Conservation (phyloP, 2,797 vertebrate species). For the Tadarida brasiliensis region DNA sequence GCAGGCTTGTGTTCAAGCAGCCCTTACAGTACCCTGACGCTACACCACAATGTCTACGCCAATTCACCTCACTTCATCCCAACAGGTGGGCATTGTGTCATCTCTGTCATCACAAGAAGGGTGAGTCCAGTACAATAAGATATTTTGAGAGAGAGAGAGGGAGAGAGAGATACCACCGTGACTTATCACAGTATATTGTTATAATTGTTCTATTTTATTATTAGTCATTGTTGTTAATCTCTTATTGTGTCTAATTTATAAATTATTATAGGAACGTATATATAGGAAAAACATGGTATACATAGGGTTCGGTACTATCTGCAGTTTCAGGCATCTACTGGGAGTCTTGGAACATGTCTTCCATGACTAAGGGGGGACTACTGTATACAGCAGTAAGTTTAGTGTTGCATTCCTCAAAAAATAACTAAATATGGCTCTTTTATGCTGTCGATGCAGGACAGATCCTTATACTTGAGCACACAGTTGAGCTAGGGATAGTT, state of each 20-base stretch:
- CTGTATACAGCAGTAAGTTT: background rate
- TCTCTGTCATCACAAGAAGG: background rate
- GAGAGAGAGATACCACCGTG: background rate
- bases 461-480: background rate
- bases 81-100: rapidly evolving
- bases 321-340: background rate
- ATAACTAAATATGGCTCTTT: background rate
- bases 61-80: background rate
- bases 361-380: background rate
- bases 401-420: background rate
- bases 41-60: background rate
- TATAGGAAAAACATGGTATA: background rate
- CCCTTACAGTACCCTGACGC: background rate
- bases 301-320: background rate
- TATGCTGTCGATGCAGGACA: background rate
- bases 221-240: background rate
- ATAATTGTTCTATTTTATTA: background rate
- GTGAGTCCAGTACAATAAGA: background rate
- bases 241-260: background rate
- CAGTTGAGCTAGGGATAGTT: background rate
- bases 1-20: background rate
- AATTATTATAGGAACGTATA: background rate
- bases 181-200: background rate
- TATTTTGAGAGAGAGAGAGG: background rate
- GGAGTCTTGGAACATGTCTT: background rate